These are phyloP conservation scores for Antitype chi DNA, from an alignment of 2,888 invertebrate species.

Conservation along the genomic window DNA sequence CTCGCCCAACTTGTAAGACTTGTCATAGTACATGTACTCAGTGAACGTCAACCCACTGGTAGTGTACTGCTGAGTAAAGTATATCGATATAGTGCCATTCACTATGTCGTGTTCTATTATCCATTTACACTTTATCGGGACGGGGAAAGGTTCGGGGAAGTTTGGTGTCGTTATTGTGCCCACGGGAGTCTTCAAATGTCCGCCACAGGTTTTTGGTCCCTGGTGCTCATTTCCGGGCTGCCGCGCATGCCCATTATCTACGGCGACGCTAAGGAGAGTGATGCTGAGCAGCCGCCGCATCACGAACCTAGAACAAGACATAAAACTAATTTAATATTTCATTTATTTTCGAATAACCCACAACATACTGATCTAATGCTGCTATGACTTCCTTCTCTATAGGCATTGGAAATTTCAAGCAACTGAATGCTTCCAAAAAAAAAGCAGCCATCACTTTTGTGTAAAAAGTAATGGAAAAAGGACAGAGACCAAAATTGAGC, in stretches of 20 bases:
- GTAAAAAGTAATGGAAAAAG: constrained; percentile 53
- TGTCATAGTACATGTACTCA: constrained; percentile 94
- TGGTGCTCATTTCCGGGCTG: constrained; percentile 75
- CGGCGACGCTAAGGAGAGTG: background rate
- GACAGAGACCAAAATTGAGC: constrained; percentile 59
- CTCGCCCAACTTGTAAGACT: constrained; percentile 92
- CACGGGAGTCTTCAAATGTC: constrained; percentile 91
- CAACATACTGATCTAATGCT: no score
- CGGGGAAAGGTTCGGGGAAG: constrained; percentile 95
- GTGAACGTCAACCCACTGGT: constrained; percentile 94
- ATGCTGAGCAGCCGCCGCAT: constrained; percentile 77
- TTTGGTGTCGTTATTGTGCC: constrained; percentile 96
- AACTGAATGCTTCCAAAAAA: constrained; percentile 7
- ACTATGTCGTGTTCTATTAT: constrained; percentile 94
- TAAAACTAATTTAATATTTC: background rate
- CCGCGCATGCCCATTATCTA: constrained; percentile 65
- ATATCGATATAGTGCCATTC: constrained; percentile 95
- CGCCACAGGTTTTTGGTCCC: constrained; percentile 91
- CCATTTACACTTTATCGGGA: constrained; percentile 97
- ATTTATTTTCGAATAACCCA: background rate
- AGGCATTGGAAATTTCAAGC: background rate
- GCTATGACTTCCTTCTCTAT: no score
- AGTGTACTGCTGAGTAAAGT: constrained; percentile 96
- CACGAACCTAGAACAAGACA: constrained; percentile 77
- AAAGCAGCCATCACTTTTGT: constrained; percentile 18